These are phyloP conservation scores for Hippoglossus hippoglossus DNA, from an alignment of 2,797 vertebrate species.

Conservation along the genomic window DNA sequence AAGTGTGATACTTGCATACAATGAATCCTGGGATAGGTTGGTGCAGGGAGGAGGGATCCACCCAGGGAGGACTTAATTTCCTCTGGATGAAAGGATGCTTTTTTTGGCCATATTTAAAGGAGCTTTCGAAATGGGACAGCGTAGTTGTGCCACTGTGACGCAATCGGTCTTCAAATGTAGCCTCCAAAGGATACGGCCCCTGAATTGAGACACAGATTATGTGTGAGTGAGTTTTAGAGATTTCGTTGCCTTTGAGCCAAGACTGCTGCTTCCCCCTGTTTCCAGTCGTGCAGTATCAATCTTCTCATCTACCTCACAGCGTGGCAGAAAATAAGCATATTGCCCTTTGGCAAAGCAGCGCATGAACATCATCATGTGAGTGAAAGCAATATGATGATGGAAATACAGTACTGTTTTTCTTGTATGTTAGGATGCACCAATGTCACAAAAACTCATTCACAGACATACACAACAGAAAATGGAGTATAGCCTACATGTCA, in stretches of 20 bases:
- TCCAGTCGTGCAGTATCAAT: neutral
- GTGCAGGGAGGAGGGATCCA: too few species aligned
- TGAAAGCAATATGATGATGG: neutral
- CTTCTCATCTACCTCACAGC: conserved; percentile 1
- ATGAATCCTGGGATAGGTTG: too few species aligned
- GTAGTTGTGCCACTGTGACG: too few species aligned
- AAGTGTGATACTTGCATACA: too few species aligned
- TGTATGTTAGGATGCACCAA: neutral
- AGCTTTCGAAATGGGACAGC: too few species aligned
- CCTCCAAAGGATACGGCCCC: too few species aligned
- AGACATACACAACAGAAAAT: conserved; percentile 35
- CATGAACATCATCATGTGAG: neutral
- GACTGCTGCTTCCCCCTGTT: neutral
- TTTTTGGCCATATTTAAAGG: too few species aligned
- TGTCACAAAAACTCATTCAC: conserved; percentile 6
- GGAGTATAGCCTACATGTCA: conserved; percentile 27
- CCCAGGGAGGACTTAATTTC: too few species aligned
- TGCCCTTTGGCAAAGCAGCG: conserved; percentile 12
- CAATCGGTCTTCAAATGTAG: too few species aligned
- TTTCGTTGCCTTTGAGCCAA: neutral
- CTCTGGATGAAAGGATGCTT: too few species aligned
- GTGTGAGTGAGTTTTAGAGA: neutral
- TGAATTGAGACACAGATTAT: conserved; percentile 2
- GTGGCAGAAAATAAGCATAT: neutral
- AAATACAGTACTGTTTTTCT: neutral